Conservation (phyloP, 2,888 invertebrate species). For the Ceraclea dissimilis region DNA sequence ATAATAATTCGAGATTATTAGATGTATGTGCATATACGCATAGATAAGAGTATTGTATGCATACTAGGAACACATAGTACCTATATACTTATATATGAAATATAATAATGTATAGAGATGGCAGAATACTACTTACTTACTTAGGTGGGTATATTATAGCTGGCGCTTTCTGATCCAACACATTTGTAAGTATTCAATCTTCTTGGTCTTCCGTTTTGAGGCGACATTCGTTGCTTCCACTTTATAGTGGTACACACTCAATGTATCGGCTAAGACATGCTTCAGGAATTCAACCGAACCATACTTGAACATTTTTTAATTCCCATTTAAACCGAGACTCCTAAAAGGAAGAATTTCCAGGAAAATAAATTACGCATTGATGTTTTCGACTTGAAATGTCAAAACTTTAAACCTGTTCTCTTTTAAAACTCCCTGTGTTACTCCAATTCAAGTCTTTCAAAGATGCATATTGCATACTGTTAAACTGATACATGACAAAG, state of each 20-base stretch:
- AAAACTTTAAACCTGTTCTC: too few relatives aligned
- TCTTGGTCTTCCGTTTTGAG: constrained; percentile 26
- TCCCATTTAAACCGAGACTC: too few relatives aligned
- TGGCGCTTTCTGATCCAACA: constrained; percentile 26
- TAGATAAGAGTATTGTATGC: neutral
- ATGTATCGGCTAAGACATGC: neutral
- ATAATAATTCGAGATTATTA: neutral
- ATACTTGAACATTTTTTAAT: neutral
- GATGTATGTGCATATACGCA: neutral
- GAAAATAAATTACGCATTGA: too few relatives aligned
- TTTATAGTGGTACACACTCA: neutral
- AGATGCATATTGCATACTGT: too few relatives aligned
- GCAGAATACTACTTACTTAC: too few relatives aligned
- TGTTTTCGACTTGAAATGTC: too few relatives aligned
- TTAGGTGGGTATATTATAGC: neutral
- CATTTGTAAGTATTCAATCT: constrained; percentile 27
- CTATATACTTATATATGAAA: neutral
- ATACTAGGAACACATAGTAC: too few relatives aligned
- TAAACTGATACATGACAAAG: too few relatives aligned
- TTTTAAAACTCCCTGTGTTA: too few relatives aligned
- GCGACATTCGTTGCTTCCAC: constrained; percentile 24
- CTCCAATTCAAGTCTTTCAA: too few relatives aligned
- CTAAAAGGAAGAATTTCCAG: too few relatives aligned
- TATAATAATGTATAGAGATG: too few relatives aligned
- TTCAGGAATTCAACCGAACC: neutral